These are phyloP conservation scores for Ornithorhynchus anatinus DNA, from an alignment of 2,113 vertebrate genomes.

Conservation along the genomic window DNA sequence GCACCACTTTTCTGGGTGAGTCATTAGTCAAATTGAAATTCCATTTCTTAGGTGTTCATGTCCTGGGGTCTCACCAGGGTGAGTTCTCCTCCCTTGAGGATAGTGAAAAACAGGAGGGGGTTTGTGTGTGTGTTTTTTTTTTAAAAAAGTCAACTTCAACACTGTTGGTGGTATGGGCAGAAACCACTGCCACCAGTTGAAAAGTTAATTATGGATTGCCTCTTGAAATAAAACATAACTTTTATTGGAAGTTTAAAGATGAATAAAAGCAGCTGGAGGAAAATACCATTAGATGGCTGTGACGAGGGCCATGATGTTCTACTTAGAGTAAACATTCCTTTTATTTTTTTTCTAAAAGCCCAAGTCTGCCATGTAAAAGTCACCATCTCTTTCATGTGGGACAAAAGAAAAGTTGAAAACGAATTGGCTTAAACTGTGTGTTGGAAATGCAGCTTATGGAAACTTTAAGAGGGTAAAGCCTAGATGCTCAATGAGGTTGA, in stretches of 20 bases:
- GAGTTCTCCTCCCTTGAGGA: neutral
- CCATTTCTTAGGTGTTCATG: neutral
- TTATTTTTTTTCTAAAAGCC: slow-evolving; percentile 59
- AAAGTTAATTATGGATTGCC: slow-evolving; percentile 84
- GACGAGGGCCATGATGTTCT: slow-evolving; percentile 68
- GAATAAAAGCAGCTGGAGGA: slow-evolving; percentile 85
- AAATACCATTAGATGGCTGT: slow-evolving; percentile 58
- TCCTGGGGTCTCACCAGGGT: neutral
- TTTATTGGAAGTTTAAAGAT: slow-evolving; percentile 77
- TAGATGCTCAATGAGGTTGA: too few relatives aligned
- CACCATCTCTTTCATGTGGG: slow-evolving; percentile 73
- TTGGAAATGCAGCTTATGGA: slow-evolving; percentile 66
- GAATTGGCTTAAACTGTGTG: slow-evolving; percentile 68
- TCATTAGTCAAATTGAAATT: neutral
- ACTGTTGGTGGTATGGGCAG: slow-evolving; percentile 72
- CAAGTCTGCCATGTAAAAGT: slow-evolving; percentile 52
- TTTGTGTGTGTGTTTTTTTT: too few relatives aligned
- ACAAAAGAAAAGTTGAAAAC: slow-evolving; percentile 69
- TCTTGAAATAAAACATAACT: slow-evolving; percentile 79
- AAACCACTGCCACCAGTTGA: slow-evolving; percentile 77
- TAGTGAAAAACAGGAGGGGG: too few relatives aligned
- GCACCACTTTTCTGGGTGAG: too few relatives aligned
- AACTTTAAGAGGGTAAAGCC: slow-evolving; percentile 57
- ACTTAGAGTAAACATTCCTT: slow-evolving; percentile 69
- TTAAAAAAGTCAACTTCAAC: slow-evolving; percentile 36